These are phyloP conservation scores for Falco berigora DNA, from an alignment of 2,797 vertebrate genomes.

Conservation along the genomic window DNA sequence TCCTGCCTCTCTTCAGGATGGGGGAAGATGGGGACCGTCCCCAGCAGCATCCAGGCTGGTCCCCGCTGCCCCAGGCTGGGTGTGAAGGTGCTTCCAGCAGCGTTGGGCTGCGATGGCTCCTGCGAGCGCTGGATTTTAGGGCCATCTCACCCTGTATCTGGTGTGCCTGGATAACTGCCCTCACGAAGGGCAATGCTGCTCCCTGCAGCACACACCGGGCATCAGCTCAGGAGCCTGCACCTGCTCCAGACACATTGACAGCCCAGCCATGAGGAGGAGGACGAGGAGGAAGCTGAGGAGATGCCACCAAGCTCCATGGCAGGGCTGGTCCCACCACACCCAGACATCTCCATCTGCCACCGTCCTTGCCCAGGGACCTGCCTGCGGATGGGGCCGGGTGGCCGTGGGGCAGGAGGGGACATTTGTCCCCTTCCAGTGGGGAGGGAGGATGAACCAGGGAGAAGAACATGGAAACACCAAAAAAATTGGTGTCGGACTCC, in stretches of 20 bases:
- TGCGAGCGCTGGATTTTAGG: background rate
- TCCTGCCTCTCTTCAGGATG: background rate
- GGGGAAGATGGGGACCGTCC: background rate
- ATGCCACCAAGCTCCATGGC: background rate
- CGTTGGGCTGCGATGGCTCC: background rate
- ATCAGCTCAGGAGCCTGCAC: background rate
- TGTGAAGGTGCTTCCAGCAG: background rate
- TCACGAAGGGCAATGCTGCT: background rate
- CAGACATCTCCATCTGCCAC: background rate
- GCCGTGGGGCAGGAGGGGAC: background rate
- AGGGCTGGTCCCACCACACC: background rate
- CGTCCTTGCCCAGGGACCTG: background rate
- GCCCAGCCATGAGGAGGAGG: background rate
- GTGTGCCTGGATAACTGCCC: background rate
- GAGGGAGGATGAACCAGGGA: background rate
- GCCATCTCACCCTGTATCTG: background rate
- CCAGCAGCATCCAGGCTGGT: background rate
- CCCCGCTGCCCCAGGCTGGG: background rate
- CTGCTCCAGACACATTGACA: background rate
- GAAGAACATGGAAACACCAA: background rate
- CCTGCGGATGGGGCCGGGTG: background rate
- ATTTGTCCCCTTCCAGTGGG: background rate
- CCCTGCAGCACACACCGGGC: background rate
- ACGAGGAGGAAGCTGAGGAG: background rate
- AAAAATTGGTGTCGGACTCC: background rate